phyloP scores from a whole-genome alignment of 2,113 vertebrate genomes.

The Equus quagga region DNA sequence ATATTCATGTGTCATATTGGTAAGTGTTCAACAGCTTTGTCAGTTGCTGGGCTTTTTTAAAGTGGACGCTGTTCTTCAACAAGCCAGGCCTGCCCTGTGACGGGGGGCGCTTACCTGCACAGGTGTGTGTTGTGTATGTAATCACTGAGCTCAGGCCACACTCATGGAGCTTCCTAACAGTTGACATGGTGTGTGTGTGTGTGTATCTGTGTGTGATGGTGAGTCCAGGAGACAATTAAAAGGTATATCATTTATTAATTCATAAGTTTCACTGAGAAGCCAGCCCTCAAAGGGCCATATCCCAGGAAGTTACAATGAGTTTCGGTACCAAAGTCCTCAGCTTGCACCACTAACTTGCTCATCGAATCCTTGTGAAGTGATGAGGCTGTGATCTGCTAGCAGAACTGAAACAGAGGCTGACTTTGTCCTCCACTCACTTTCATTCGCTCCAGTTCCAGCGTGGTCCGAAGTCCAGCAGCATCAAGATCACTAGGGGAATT shows the following conservation, averaged over 20 bases:
- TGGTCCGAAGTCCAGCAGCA: too few relatives aligned
- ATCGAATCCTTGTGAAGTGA: not conserved
- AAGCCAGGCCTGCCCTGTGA: not conserved
- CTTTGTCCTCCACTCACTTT: not conserved
- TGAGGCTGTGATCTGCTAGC: not conserved
- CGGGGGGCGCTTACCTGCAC: not conserved
- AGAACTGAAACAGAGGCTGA: not conserved
- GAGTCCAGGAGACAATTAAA: not conserved
- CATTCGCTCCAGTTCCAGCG: not conserved
- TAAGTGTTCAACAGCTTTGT: not conserved
- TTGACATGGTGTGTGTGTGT: too few relatives aligned
- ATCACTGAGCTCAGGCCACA: not conserved
- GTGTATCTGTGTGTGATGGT: too few relatives aligned
- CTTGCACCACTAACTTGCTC: not conserved
- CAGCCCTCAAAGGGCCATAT: not conserved
- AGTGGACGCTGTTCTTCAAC: not conserved
- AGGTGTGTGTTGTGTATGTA: not conserved
- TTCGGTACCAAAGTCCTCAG: not conserved
- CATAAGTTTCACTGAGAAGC: not conserved
- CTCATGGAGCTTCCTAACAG: not conserved
- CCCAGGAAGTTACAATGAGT: too few relatives aligned
- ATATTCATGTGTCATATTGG: not conserved
- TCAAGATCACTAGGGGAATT: rapidly evolving
- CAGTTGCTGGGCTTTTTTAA: not conserved
- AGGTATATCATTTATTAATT: too few relatives aligned